Base-by-base conservation (phyloP, 1,140 invertebrate species). In the Holotrichia oblita region DNA sequence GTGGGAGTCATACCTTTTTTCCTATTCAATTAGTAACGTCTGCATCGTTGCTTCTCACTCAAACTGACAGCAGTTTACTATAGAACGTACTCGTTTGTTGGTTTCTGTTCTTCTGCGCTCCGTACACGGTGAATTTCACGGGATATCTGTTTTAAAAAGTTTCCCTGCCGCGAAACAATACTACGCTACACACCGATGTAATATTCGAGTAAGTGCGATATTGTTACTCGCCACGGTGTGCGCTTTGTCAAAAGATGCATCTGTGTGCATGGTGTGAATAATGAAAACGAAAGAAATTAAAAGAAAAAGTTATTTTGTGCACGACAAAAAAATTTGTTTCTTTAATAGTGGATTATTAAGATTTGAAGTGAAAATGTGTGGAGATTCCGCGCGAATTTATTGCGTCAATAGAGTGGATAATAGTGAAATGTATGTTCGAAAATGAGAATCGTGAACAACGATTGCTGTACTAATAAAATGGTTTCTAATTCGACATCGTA, bases 1-100 rank as follows among this genome's bases (percentile, higher is more conserved):
- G 73, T 74, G 73, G 73, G 73, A 74, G 73, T 74, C 73, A 74
- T 74, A 44, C 73, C 40, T 74, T 74, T 72, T 55, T 69, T 69
- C 61, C 61, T 24, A 27, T 69, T 69, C 61, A 69, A 69, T 74
- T 74, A 74, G 34, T 14, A 74, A 41, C 34, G 73, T 41, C 34
- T 74, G 73, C 12, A 74, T 41, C 73, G 73, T 74, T 17, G 17
- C 40, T 6, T 74, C 34, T 42, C 17, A 9, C 73, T 34, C 34
- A 22, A 22, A n/a, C 64, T 22, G 27, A 34, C 6, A 3, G 73
- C 40, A 41, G 34, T 74, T 44, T 0, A 22, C 12, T 10, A 17
- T 74, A 3, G 14, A 34, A 40, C 73, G 12, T 41, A 9, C 27
- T 27, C 34, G 34, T 72, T 27, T 22, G 34, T 27, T 34, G 24